Evolutionary conservation across 2,797 vertebrate species (phyloP).

Genomic region (Stomatorhinus walkeri): DNA sequence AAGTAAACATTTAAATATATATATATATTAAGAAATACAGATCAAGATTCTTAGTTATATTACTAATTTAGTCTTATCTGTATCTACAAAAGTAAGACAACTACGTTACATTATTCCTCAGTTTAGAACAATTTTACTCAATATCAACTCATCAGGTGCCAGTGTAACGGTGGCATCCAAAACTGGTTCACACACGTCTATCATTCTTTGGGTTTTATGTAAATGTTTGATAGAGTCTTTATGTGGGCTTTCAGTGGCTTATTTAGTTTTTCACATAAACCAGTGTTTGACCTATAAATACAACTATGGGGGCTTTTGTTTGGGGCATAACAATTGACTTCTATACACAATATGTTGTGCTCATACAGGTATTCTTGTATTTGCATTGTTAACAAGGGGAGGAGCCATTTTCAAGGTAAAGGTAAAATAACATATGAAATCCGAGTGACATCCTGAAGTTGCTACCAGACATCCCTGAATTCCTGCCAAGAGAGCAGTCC

Average conservation of each 20-base stretch:
- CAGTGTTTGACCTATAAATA: constrained; percentile 16
- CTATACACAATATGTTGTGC: constrained; percentile 19
- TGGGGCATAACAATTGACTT: constrained; percentile 30
- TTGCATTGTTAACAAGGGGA: constrained; percentile 33
- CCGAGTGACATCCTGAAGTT: constrained; percentile 19
- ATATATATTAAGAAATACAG: background rate
- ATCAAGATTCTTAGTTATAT: background rate
- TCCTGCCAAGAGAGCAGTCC: background rate
- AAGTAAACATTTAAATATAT: background rate
- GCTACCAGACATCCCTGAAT: constrained; percentile 3
- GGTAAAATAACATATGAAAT: constrained; percentile 24
- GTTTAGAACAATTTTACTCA: background rate
- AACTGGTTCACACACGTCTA: background rate
- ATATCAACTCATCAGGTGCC: background rate
- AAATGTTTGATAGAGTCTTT: background rate
- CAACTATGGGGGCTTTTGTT: constrained; percentile 24
- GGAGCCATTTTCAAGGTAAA: constrained; percentile 38
- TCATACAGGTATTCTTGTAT: constrained; percentile 17
- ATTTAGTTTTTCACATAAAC: constrained; percentile 6
- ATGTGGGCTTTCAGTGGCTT: background rate
- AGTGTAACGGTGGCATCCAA: background rate
- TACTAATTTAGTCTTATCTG: background rate
- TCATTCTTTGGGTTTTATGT: background rate
- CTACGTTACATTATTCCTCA: background rate
- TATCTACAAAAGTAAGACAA: background rate